Evolutionary conservation across 2,888 invertebrate genomes (phyloP).

Genomic region (Lathronympha strigana): DNA sequence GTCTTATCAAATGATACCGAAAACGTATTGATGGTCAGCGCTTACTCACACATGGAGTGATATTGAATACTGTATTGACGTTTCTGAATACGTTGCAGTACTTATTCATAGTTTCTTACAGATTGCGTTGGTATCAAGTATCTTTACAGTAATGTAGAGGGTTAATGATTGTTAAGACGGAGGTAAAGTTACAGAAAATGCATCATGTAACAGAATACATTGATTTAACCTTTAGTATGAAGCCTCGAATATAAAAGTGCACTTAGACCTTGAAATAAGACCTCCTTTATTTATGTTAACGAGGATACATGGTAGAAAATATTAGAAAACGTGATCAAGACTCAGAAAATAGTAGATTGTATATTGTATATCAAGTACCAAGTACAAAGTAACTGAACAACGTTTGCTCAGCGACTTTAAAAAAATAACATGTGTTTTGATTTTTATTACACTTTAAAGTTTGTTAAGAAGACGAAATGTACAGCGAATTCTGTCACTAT

Average conservation of each 20-base stretch:
- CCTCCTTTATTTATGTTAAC: no score
- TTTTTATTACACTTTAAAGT: no score
- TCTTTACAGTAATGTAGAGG: constrained; percentile 19
- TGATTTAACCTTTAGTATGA: not conserved
- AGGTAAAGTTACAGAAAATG: constrained; percentile 12
- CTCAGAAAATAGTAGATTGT: no score
- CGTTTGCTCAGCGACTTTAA: no score
- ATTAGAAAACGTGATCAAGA: no score
- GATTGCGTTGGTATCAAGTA: constrained; percentile 3
- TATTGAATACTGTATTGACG: not conserved
- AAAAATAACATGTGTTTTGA: no score
- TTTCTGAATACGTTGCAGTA: not conserved
- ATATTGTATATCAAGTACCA: no score
- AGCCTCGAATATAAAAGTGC: not conserved
- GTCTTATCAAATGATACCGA: not conserved
- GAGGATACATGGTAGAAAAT: no score
- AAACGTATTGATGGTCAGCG: not conserved
- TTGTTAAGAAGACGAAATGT: no score
- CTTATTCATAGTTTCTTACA: constrained; percentile 26
- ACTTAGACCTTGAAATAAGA: not conserved
- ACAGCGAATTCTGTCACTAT: no score
- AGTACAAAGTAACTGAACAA: no score
- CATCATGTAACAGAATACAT: constrained; percentile 28
- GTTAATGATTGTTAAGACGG: constrained; percentile 23
- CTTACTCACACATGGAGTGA: not conserved